Conservation (phyloP, 2,888 invertebrate species). For the Heliconius erato region DNA sequence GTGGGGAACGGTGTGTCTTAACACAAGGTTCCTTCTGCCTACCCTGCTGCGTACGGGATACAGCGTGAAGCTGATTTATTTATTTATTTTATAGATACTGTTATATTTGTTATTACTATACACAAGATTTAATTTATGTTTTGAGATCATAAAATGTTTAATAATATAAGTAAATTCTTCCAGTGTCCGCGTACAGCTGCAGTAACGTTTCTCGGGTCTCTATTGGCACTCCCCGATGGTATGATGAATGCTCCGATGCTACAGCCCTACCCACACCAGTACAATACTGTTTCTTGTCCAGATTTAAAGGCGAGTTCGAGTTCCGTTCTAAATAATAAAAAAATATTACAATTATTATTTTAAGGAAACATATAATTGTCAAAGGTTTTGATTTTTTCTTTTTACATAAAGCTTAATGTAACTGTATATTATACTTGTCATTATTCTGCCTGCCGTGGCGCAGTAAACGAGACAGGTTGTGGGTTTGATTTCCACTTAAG, state of each 20-base stretch:
- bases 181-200: slow-evolving; percentile 96
- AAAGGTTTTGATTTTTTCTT: too few species aligned
- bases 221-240: slow-evolving; percentile 92
- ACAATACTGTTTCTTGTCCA: slow-evolving; percentile 87
- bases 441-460: too few species aligned
- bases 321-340: neutral
- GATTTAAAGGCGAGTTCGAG: slow-evolving; percentile 89
- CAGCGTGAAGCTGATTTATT: too few species aligned
- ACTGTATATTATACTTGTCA: too few species aligned
- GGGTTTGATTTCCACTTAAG: too few species aligned
- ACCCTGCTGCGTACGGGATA: too few species aligned
- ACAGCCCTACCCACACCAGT: slow-evolving; percentile 88
- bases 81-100: too few species aligned
- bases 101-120: neutral
- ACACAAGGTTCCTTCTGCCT: too few species aligned
- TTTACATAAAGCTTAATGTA: too few species aligned
- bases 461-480: too few species aligned
- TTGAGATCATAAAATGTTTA: neutral
- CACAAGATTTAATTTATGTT: neutral
- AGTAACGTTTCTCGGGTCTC: slow-evolving; percentile 94
- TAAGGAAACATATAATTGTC: too few species aligned
- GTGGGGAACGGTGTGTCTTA: too few species aligned
- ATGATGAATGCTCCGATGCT: slow-evolving; percentile 89
- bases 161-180: slow-evolving; percentile 3
- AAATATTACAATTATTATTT: neutral